Conservation (phyloP, 2,888 invertebrate genomes). For the Zeuzera pyrina region DNA sequence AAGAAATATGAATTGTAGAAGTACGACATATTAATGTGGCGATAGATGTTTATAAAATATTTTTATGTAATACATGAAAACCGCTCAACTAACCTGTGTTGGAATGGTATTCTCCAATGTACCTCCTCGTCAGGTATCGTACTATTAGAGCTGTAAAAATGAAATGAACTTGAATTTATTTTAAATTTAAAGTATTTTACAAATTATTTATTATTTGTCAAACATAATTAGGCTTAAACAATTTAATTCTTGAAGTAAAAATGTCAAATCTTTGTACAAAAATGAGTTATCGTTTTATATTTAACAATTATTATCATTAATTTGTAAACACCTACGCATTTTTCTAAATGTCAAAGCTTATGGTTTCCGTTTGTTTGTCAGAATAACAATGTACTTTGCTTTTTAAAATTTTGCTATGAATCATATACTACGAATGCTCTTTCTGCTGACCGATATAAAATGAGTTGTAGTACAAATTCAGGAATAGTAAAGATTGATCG, state of each 20-base stretch:
- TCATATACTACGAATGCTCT: slow-evolving; percentile 5
- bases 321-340: too few species aligned
- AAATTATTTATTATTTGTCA: too few species aligned
- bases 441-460: slow-evolving; percentile 10
- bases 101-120: slow-evolving; percentile 86
- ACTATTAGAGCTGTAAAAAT: slow-evolving; percentile 80
- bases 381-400: too few species aligned
- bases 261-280: too few species aligned
- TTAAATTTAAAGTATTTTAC: too few species aligned
- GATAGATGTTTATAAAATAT: not conserved
- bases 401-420: slow-evolving; percentile 7
- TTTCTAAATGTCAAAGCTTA: too few species aligned
- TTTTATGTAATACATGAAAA: not conserved
- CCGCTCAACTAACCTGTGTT: slow-evolving; percentile 75
- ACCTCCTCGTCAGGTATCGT: slow-evolving; percentile 82
- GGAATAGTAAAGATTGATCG: slow-evolving; percentile 12
- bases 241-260: too few species aligned
- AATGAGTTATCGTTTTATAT: too few species aligned
- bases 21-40: not conserved
- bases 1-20: not conserved
- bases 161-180: too few species aligned
- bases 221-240: too few species aligned
- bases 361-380: too few species aligned
- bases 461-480: slow-evolving; percentile 9
- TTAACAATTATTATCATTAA: too few species aligned